phyloP scores from a whole-genome alignment of 2,888 invertebrate genomes.

The Synanthedon andrenaeformis region DNA sequence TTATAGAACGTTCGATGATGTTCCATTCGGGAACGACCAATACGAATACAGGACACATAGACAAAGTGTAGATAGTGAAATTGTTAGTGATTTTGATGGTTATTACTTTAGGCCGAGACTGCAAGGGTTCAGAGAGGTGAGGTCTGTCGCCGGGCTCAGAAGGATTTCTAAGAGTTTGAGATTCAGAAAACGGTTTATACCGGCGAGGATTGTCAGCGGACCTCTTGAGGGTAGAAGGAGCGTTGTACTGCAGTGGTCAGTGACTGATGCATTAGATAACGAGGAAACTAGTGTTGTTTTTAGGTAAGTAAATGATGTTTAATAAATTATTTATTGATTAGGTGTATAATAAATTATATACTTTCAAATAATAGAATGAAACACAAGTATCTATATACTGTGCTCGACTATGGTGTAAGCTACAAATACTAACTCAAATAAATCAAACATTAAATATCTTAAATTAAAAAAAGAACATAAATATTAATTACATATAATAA shows the following conservation, averaged over 20 bases:
- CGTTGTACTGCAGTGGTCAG: slow-evolving; percentile 49
- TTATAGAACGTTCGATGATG: slow-evolving; percentile 1
- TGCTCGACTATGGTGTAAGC: no score
- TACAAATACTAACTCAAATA: no score
- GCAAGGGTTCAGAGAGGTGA: slow-evolving; percentile 27
- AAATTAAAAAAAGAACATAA: no score
- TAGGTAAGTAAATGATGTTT: slow-evolving; percentile 39
- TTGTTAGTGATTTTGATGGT: slow-evolving; percentile 22
- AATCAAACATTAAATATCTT: no score
- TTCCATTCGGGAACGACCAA: not conserved
- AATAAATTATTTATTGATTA: not conserved
- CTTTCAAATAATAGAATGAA: no score
- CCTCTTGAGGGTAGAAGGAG: slow-evolving; percentile 30
- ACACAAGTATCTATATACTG: no score
- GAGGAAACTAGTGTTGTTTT: slow-evolving; percentile 56
- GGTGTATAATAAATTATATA: no score
- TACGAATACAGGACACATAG: slow-evolving; percentile 11
- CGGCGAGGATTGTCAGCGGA: slow-evolving; percentile 47
- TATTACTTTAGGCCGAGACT: slow-evolving; percentile 52
- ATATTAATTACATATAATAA: no score
- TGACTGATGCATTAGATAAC: slow-evolving; percentile 41
- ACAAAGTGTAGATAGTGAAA: slow-evolving; percentile 18
- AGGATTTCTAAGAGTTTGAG: slow-evolving; percentile 24
- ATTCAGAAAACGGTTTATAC: slow-evolving; percentile 36
- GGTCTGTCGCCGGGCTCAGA: slow-evolving; percentile 23